Conservation (phyloP, 2,888 invertebrate species). For the Timema cristinae region DNA sequence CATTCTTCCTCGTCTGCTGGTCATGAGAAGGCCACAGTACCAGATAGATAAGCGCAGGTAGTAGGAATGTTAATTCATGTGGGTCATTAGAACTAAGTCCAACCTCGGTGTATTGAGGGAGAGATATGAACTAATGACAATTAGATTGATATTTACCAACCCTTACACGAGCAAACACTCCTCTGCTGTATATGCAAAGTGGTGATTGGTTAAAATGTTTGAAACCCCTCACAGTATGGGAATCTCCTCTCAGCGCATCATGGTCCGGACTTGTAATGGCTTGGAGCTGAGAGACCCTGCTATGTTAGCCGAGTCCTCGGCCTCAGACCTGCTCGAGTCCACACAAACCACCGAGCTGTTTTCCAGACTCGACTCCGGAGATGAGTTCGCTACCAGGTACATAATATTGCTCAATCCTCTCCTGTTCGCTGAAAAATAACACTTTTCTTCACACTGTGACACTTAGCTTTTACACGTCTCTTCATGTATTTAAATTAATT, state of each 20-base stretch:
- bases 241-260: slow-evolving; percentile 53
- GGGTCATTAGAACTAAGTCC: too few relatives aligned
- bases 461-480: too few relatives aligned
- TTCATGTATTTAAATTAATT: too few relatives aligned
- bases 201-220: neutral
- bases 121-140: too few relatives aligned
- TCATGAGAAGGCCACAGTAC: slow-evolving; percentile 78
- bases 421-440: too few relatives aligned
- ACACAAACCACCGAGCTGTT: slow-evolving; percentile 48
- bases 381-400: slow-evolving; percentile 54
- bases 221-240: slow-evolving; percentile 37
- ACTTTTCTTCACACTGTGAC: too few relatives aligned
- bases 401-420: neutral
- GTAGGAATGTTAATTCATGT: slow-evolving; percentile 1
- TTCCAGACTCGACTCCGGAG: slow-evolving; percentile 53
- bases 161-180: too few relatives aligned
- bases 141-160: too few relatives aligned
- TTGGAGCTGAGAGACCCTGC: slow-evolving; percentile 63
- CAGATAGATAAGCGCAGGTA: slow-evolving; percentile 47
- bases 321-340: slow-evolving; percentile 46
- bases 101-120: too few relatives aligned
- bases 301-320: slow-evolving; percentile 43
- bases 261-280: slow-evolving; percentile 75
- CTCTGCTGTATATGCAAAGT: too few relatives aligned
- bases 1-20: slow-evolving; percentile 87